Base-by-base conservation (phyloP, 2,797 vertebrate genomes). In the Simalia tracyae region DNA sequence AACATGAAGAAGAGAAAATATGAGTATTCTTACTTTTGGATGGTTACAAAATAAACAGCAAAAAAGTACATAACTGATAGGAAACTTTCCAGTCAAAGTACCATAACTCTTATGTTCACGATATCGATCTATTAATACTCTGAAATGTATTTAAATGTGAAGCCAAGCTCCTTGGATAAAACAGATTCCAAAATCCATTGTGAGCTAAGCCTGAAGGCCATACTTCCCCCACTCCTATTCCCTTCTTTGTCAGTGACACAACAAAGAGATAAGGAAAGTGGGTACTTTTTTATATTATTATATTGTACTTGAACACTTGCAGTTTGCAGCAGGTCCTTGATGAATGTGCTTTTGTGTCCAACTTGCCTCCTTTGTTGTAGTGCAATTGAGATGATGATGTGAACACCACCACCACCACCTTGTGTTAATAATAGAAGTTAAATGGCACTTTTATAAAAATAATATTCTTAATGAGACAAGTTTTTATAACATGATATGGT, bases 241-340 rank as follows among this genome's bases (percentile, higher is more conserved):
- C 64, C 86, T 59, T 94, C 94, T 93, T 95, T 72, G 87, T 95
- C 94, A 92, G 87, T 94, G 92, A 95, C 86, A 94, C 91, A 89
- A 97, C 86, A 96, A 94, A 90, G 94, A 96, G 93, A 93, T 94
- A 92, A 94, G 56, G 90, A 95, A 95, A 96, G 89, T 95, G 90
- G 95, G 90, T 96, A 94, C 95, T 96, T 96, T 92, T 96, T 97
- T 96, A 76, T 96, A 91, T 95, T 92, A 95, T 91, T 95, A 94
- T 96, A 96, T 96, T 95, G 95, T 97, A 97, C 97, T 97, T 97
- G 97, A 98, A 98, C 95, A 95, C 94, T 96, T 96, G 93, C 94
- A 88, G 86, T 96, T 96, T 97, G 94, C 89, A 96, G 94, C 95
- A 96, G 95, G 96, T 95, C 96, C 96, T 96, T 96, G 91, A 94